phyloP scores from a whole-genome alignment of 35 echinoderm and acorn worm genomes.

The Amphiura filiformis region DNA sequence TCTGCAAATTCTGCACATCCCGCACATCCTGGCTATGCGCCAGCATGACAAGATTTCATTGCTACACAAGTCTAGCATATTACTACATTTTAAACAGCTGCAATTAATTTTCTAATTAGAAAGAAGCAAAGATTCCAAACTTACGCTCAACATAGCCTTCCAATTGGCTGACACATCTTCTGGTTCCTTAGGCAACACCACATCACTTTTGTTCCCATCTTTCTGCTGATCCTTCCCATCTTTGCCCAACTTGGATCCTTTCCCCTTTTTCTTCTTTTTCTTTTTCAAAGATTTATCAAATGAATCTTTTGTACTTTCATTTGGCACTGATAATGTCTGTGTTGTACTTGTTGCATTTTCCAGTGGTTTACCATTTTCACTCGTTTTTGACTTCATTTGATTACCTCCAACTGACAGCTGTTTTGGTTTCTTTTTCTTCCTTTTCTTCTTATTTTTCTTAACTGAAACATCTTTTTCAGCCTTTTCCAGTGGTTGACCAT shows the following conservation, averaged over 20 bases:
- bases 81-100: background rate
- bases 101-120: background rate
- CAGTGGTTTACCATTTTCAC: no score
- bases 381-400: no score
- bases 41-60: no score
- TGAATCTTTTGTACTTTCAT: no score
- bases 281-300: background rate
- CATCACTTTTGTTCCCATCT: background rate
- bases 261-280: background rate
- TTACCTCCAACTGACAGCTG: background rate
- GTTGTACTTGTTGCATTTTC: no score
- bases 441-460: background rate
- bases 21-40: no score
- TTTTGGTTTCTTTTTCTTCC: background rate
- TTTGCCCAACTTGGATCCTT: background rate
- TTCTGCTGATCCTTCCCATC: background rate
- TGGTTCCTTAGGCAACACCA: background rate
- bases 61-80: background rate
- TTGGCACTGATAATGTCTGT: no score
- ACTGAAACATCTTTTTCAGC: background rate
- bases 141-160: constrained; percentile 40
- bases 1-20: background rate
- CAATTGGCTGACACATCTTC: constrained; percentile 46
- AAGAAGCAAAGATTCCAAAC: background rate
- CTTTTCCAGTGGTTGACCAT: background rate